Evolutionary conservation across 1,140 invertebrate species (phyloP), one percentile per base, ranked within the genome.

Genomic region (Anoplophora glabripennis): DNA sequence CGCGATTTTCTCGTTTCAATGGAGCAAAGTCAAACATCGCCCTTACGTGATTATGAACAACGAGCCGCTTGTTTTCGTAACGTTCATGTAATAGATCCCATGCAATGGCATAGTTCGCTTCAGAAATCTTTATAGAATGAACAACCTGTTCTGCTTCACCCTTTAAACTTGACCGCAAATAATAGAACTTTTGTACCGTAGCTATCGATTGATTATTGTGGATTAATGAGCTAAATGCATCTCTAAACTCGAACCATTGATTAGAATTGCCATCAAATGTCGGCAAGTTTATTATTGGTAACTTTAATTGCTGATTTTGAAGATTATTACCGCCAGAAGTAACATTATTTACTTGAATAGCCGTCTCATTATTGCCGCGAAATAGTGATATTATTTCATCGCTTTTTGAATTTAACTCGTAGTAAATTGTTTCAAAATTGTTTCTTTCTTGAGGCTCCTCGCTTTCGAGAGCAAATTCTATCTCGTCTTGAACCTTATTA

Each of bases 171-270:
- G 18, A 49, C 5, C 21, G 15, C 21, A 58, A 17, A 58, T 58
- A 58, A 34, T 58, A 35, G 41, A 57, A 48, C 18, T 57, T 57
- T 34, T 57, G 17, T 4, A 48, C 11, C 11, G 5, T 15, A 35
- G 34, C 11, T 34, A 57, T 10, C 1, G 18, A 15, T 4, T 46
- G 28, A 28, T 58, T 58, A 40, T 52, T 49, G 35, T 58, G 12
- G 8, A 58, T 37, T 38, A 58, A n/a, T 10, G 56, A 17, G 1
- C 12, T 10, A 45, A 58, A 58, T 14, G 38, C 21, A 17, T 58
- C 56, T 33, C 35, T 11, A 36, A 58, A 58, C 14, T 21, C 10
- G 12, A 44, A 10, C 56, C 56, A 58, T 14, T 51, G 8, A 42
- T 18, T 12, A 51, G 41, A 58, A 15, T 34, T 17, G 7, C 56